phyloP scores from a whole-genome alignment of 2,113 vertebrate species.

The Origma solitaria region DNA sequence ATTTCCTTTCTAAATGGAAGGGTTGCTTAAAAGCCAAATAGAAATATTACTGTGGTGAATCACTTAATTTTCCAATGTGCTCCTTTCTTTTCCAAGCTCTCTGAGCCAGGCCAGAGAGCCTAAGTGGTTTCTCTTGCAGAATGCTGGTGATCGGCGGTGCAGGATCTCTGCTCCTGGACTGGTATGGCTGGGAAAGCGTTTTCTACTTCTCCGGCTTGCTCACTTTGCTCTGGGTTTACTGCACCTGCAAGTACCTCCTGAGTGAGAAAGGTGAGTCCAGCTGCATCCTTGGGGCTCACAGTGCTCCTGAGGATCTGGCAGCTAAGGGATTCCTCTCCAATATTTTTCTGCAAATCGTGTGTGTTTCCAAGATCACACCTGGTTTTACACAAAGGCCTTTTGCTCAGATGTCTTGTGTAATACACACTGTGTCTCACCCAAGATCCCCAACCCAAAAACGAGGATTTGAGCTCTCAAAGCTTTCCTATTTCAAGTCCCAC shows the following conservation, averaged over 20 bases:
- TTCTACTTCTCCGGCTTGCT: slow-evolving; percentile 89
- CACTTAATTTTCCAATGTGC: neutral
- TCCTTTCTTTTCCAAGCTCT: neutral
- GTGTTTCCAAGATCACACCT: neutral
- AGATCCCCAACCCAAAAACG: neutral
- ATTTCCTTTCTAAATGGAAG: neutral
- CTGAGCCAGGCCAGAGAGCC: neutral
- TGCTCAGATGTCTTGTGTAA: neutral
- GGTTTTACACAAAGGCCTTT: neutral
- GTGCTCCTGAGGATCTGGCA: neutral
- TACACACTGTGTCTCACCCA: accelerated
- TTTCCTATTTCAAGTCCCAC: neutral
- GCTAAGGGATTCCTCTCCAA: neutral
- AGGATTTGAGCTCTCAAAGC: neutral
- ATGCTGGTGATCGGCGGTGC: slow-evolving; percentile 86
- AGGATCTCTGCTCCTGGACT: slow-evolving; percentile 89
- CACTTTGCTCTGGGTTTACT: slow-evolving; percentile 89
- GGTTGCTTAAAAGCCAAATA: neutral
- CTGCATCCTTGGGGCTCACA: neutral
- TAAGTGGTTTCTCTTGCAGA: slow-evolving; percentile 53
- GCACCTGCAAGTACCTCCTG: slow-evolving; percentile 89
- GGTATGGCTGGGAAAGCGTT: slow-evolving; percentile 90
- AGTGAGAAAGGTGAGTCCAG: slow-evolving; percentile 76
- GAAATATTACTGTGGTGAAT: neutral
- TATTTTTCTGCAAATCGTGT: neutral